These are phyloP conservation scores for Neogobius melanostomus DNA, from an alignment of 2,113 vertebrate genomes.

Conservation along the genomic window DNA sequence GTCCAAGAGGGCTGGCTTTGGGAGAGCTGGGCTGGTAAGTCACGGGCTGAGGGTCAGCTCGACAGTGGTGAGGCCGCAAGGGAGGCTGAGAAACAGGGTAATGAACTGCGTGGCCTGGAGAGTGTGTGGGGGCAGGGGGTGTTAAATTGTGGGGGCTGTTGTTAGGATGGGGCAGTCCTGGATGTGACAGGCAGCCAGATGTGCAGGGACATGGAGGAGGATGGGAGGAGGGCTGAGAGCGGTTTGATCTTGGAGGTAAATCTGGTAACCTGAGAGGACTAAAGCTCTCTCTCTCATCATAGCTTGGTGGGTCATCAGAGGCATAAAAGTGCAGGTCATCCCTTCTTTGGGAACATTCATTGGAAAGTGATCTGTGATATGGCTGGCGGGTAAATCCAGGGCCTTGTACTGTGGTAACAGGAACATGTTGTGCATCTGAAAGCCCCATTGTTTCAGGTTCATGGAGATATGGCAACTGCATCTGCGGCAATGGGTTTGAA, in stretches of 20 bases:
- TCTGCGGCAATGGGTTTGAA: slow-evolving; percentile 43
- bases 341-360: slow-evolving; percentile 39
- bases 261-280: slow-evolving; percentile 74
- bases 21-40: slow-evolving; percentile 64
- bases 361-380: slow-evolving; percentile 48
- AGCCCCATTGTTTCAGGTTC: slow-evolving; percentile 38
- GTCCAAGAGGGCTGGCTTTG: slow-evolving; percentile 60
- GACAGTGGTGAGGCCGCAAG: slow-evolving; percentile 65
- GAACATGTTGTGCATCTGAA: slow-evolving; percentile 37
- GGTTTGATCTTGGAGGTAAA: slow-evolving; percentile 58
- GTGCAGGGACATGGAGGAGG: slow-evolving; percentile 72
- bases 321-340: slow-evolving; percentile 65
- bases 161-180: slow-evolving; percentile 49
- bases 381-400: slow-evolving; percentile 46
- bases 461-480: slow-evolving; percentile 26
- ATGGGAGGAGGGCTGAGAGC: slow-evolving; percentile 63
- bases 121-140: slow-evolving; percentile 61
- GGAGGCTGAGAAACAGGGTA: slow-evolving; percentile 58
- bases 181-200: slow-evolving; percentile 56
- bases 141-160: slow-evolving; percentile 66
- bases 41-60: slow-evolving; percentile 64
- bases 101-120: slow-evolving; percentile 58
- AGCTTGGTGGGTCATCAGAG: slow-evolving; percentile 80
- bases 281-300: slow-evolving; percentile 80
- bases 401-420: slow-evolving; percentile 53